Evolutionary conservation across 2,797 vertebrate species (phyloP), one percentile per base, ranked within the genome.

Genomic region (Chelon auratus): DNA sequence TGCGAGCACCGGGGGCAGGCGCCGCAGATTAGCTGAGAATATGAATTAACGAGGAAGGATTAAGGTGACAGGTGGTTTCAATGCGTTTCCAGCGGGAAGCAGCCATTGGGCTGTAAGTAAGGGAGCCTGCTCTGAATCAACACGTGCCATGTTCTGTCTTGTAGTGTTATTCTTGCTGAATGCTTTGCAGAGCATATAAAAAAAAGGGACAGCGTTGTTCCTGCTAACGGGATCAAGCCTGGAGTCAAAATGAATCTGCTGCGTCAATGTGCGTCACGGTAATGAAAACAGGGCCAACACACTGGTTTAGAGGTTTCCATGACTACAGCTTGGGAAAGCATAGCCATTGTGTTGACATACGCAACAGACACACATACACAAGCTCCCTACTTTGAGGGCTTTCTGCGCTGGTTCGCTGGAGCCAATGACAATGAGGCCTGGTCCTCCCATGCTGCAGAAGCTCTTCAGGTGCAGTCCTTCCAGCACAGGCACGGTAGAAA

Each of bases 381-480:
- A n/a, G n/a, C 26, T 37, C 3, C 90, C 75, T 95, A 99, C 98
- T 96, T 98, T 98, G 72, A 99, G 95, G 84, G 96, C 91, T 89
- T 96, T 98, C 94, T 99, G 98, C 0, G 98, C 98, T 59, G 93
- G 69, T 86, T 99, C 97, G 74, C 98, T 98, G 82, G 97, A 97
- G 89, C 98, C 97, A 0, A 99, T 97, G 48, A 95, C 90, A 4
- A 99, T 97, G 78, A 99, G 95, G 76, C 96, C 97, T 11, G 98
- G 97, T 72, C 97, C 98, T 54, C 96, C 98, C 98, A 99, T 99
- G 78, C 97, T 98, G 94, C 98, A 99, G 93, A 97, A 97, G 84
- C 95, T 95, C 93, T 99, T 99, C 90, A 99, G 92, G 84, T 99
- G 98, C 81, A 99, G 92, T 33, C 91, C 78, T 3, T 95, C 94